Percentiles rank a stretch among this genome's conserved stretches.
phyloP scores from a whole-genome alignment of 2,113 vertebrate genomes.

The Corythornis madagascariensis region DNA sequence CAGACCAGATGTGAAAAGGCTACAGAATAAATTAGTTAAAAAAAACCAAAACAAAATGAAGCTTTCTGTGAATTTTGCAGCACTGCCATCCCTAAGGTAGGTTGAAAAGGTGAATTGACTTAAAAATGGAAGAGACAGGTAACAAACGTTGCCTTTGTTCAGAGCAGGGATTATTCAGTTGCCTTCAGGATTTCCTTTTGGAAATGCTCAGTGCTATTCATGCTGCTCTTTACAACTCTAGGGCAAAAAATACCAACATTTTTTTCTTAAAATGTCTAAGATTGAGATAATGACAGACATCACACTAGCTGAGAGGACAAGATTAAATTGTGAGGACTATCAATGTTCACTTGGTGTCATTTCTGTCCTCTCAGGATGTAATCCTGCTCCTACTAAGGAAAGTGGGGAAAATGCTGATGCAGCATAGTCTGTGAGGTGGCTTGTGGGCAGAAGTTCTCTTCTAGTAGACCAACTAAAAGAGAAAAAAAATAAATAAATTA shows the following conservation, averaged over 20 bases:
- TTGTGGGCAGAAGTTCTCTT: background rate
- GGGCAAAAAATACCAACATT: background rate
- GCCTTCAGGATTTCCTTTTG: background rate
- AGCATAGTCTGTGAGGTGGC: rapidly evolving
- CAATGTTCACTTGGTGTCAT: rapidly evolving
- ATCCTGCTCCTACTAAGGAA: background rate
- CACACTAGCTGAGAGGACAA: background rate
- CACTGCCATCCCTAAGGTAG: background rate
- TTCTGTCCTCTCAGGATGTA: background rate
- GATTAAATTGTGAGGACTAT: background rate
- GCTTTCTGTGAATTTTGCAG: background rate
- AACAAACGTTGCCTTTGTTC: background rate
- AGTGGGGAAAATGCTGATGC: rapidly evolving
- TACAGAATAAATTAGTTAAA: background rate
- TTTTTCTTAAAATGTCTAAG: background rate
- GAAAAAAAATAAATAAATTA: background rate
- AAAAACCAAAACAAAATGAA: background rate
- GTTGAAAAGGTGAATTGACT: background rate
- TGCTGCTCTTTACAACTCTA: background rate
- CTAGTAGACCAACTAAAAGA: background rate
- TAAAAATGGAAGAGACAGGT: background rate
- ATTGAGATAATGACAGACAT: background rate
- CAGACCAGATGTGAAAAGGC: background rate
- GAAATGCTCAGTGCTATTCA: background rate
- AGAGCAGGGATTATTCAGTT: background rate